Base-by-base conservation (phyloP, 2,113 vertebrate species). In the Petrocephalus microphthalmus region DNA sequence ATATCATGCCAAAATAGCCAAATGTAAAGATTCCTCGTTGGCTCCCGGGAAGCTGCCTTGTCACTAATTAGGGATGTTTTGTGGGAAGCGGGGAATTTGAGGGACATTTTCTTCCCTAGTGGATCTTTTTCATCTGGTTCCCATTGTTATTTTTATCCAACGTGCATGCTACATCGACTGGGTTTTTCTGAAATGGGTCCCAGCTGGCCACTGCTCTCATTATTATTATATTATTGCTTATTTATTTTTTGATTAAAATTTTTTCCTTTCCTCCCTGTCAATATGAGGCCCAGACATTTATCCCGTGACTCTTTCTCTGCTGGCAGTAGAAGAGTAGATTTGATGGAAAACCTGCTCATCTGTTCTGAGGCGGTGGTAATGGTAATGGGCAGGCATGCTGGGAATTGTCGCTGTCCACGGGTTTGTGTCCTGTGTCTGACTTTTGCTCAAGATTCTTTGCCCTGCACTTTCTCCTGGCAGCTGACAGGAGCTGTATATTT, bases 61-160 rank as follows among this genome's bases (percentile, higher is more conserved):
- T 91, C 92, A 92, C 92, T 95, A 94, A 94, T 95, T 93, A 93
- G 92, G 93, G 89, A 91, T 90, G 88, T 90, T 92, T 94, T 92
- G 92, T 93, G 90, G 91, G 91, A 94, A 91, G 92, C 91, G 91
- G 88, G 91, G 90, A 94, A 91, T 93, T 89, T 88, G 90, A 87
- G 92, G 91, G 92, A 93, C 91, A 81, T 88, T 29, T 90, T 90
- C n/a, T 90, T 84, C 71, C 88, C 89, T 91, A 86, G 88, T 93
- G 94, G 92, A 90, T 90, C 88, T 90, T 90, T 90, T 91, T 94
- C 92, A 93, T 95, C 93, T 94, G 91, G 84, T 93, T 93, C 91
- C 91, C 93, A 92, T 91, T 94, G 93, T 94, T 95, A 93, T 93
- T 94, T 90, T 92, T 92, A 89, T 92, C 91, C 85, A 84, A 90